These are phyloP conservation scores for Haemorhous mexicanus DNA, from an alignment of 2,113 vertebrate genomes.

Conservation along the genomic window DNA sequence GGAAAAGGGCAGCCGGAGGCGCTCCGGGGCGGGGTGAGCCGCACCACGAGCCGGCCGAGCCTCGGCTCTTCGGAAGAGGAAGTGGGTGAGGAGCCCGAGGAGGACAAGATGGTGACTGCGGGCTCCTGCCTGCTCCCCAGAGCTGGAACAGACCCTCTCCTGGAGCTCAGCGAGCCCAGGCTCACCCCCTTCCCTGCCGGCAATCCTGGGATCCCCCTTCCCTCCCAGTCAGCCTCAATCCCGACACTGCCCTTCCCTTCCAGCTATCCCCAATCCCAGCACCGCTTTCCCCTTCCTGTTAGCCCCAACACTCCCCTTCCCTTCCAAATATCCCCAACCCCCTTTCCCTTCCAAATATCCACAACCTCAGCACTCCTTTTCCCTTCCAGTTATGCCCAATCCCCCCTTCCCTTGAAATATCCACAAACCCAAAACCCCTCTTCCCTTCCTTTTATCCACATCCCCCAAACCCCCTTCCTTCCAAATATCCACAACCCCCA, in stretches of 20 bases:
- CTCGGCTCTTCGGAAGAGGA: fast-evolving
- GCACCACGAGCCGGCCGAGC: fast-evolving
- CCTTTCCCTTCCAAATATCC: background rate
- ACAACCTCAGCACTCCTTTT: background rate
- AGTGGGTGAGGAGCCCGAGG: background rate
- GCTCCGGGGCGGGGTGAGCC: fast-evolving
- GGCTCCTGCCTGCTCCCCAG: background rate
- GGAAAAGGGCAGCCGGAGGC: fast-evolving
- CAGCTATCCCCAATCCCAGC: background rate
- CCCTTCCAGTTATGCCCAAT: background rate
- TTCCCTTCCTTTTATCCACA: no score
- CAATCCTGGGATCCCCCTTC: background rate
- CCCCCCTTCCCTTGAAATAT: background rate
- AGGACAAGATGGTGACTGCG: background rate
- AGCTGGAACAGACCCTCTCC: background rate
- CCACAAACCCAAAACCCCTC: no score
- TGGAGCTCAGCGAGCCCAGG: background rate
- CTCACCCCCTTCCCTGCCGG: background rate
- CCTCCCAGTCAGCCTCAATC: fast-evolving
- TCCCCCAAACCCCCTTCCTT: no score
- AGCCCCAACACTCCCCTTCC: background rate
- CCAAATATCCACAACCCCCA: fast-evolving
- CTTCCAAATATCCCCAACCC: background rate
- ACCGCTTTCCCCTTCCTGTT: background rate
- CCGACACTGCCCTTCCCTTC: background rate